Evolutionary conservation across 37 sponge, comb jelly and placozoan species (phyloP), one percentile per base, ranked within the genome.

Genomic region (Oscarella lobularis): DNA sequence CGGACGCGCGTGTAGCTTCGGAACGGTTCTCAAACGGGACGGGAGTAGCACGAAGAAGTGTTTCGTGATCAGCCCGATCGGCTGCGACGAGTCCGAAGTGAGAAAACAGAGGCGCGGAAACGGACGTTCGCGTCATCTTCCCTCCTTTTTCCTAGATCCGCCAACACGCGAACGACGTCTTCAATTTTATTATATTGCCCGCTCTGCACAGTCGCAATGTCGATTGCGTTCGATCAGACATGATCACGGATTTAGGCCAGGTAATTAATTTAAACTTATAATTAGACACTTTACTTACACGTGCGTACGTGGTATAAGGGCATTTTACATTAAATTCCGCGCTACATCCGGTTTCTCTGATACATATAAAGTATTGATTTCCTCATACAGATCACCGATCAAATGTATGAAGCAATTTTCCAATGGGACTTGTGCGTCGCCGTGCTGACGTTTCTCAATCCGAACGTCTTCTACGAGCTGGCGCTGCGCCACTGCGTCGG

Each of bases 231-330:
- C 60, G 60, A 48, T 0, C 40, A 3, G 80, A 71, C 3, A 39
- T 86, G n/a, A 74, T 86, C n/a, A 39, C 72, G 29, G 86, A 85
- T 34, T 77, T 87, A 67, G 82, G 82, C 31, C 83, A 83, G 39
- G 78, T 87, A 2, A 80, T 83, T n/a, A n/a, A n/a, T n/a, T n/a
- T n/a, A n/a, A n/a, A n/a, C n/a, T n/a, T n/a, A n/a, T n/a, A n/a
- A n/a, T n/a, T n/a, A n/a, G n/a, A n/a, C n/a, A n/a, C n/a, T n/a
- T n/a, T n/a, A n/a, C n/a, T n/a, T n/a, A n/a, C n/a, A n/a, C n/a
- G n/a, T n/a, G n/a, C n/a, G n/a, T n/a, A n/a, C n/a, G n/a, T n/a
- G n/a, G n/a, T n/a, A n/a, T n/a, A n/a, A n/a, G n/a, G n/a, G n/a
- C n/a, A n/a, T n/a, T n/a, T n/a, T n/a, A n/a, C n/a, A n/a, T n/a